phyloP scores from a whole-genome alignment of 2,797 vertebrate species.

The Anguilla megastoma region DNA sequence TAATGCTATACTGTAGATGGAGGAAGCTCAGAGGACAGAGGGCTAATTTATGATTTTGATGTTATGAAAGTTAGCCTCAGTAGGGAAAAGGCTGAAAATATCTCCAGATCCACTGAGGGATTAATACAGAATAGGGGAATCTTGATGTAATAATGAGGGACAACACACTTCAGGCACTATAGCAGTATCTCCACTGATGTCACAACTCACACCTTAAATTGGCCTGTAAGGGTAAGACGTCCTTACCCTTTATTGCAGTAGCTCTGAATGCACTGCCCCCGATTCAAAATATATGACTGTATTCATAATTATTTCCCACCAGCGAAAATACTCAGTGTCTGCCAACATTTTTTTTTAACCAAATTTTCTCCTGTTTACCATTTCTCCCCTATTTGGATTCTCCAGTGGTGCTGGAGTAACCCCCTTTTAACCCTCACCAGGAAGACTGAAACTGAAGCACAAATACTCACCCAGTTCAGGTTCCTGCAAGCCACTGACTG shows the following conservation, averaged over 20 bases:
- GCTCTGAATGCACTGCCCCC: background rate
- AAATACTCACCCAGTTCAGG: background rate
- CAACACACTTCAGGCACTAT: background rate
- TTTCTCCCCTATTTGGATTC: background rate
- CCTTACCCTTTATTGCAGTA: background rate
- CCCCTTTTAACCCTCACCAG: background rate
- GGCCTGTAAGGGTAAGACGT: background rate
- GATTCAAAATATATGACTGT: background rate
- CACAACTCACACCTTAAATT: constrained; percentile 3
- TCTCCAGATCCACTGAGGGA: background rate
- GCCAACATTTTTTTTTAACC: background rate
- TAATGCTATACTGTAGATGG: background rate
- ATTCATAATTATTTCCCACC: background rate
- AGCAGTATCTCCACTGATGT: background rate
- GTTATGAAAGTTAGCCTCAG: background rate
- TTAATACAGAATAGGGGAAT: background rate
- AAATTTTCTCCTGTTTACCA: background rate
- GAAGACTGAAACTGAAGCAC: too few relatives aligned
- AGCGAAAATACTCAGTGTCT: background rate
- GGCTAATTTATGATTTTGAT: constrained; percentile 9
- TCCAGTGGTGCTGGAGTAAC: background rate
- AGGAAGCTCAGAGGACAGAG: background rate
- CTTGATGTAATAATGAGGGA: background rate
- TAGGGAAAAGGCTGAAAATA: constrained; percentile 4
- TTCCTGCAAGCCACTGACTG: background rate